Conservation (phyloP, 2,888 invertebrate species). For the Diloba caeruleocephala region DNA sequence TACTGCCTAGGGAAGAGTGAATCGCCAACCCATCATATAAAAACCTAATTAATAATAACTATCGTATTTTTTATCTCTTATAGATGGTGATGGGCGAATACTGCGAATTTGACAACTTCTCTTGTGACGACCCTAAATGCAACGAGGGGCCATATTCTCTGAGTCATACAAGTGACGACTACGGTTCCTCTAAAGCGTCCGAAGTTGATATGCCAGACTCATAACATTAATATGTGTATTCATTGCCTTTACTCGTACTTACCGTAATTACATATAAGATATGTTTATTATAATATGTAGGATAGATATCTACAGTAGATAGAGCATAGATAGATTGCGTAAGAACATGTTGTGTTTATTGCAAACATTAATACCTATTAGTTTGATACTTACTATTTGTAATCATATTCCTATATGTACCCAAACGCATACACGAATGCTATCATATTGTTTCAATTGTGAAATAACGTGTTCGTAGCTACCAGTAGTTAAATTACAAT, state of each 20-base stretch:
- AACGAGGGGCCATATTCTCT: conserved; percentile 81
- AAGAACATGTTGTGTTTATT: conserved; percentile 9
- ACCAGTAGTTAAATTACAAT: no score
- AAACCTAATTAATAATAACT: neutral
- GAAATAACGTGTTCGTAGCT: conserved; percentile 7
- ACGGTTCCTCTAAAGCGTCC: conserved; percentile 13
- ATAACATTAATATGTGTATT: conserved; percentile 8
- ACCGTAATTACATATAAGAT: neutral
- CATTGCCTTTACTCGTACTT: neutral
- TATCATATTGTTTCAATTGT: conserved; percentile 11
- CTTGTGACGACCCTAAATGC: conserved; percentile 78
- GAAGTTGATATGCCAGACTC: conserved; percentile 39
- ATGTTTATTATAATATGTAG: neutral
- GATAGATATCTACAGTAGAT: neutral
- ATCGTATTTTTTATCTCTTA: conserved; percentile 19
- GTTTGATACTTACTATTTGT: neutral
- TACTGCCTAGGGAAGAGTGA: no score
- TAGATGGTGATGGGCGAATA: conserved; percentile 81
- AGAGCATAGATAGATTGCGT: neutral
- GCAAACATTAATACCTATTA: neutral
- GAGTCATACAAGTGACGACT: conserved; percentile 35
- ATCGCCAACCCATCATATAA: no score
- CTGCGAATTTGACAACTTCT: conserved; percentile 84
- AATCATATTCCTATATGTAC: conserved; percentile 10
- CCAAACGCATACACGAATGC: no score